Conservation (phyloP, 53 echinoderm and acorn worm genomes). For the Pentamera pediparva region DNA sequence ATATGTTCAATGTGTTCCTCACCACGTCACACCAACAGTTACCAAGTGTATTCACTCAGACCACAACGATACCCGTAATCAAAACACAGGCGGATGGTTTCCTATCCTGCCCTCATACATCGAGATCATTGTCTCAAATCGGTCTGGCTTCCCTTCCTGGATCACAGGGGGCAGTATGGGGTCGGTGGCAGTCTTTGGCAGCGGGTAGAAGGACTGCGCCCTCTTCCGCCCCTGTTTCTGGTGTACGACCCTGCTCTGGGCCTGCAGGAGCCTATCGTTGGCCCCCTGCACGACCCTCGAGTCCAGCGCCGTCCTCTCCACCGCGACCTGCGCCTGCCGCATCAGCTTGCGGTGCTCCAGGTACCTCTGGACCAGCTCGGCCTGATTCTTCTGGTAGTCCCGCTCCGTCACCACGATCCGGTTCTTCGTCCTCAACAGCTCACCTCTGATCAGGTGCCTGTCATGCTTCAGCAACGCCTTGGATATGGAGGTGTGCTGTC, state of each 20-base stretch:
- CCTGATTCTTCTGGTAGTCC: constrained; percentile 52
- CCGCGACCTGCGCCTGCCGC: constrained; percentile 83
- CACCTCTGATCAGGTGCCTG: constrained; percentile 47
- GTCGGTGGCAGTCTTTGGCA: constrained; percentile 80
- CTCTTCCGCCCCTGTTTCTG: constrained; percentile 70
- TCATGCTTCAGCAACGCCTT: constrained; percentile 89
- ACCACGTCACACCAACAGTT: no score
- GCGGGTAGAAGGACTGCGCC: constrained; percentile 73
- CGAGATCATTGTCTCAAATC: constrained; percentile 75
- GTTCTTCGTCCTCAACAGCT: constrained; percentile 25
- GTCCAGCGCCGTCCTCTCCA: constrained; percentile 72
- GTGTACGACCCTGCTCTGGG: constrained; percentile 49
- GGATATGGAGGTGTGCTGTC: constrained; percentile 92
- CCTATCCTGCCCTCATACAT: constrained; percentile 95
- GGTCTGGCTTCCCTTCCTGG: constrained; percentile 76
- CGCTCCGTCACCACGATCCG: constrained; percentile 42
- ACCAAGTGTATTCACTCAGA: no score
- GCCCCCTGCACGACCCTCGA: constrained; percentile 69
- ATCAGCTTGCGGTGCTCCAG: constrained; percentile 89
- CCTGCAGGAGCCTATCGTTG: constrained; percentile 65
- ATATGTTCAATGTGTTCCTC: no score
- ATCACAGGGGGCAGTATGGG: constrained; percentile 83
- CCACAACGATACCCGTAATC: no score
- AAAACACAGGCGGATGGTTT: constrained; percentile 68
- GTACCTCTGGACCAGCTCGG: constrained; percentile 69